Percentiles rank a stretch among this genome's conserved stretches.
Conservation (phyloP, 2,888 invertebrate genomes). For the Malachius bipustulatus region DNA sequence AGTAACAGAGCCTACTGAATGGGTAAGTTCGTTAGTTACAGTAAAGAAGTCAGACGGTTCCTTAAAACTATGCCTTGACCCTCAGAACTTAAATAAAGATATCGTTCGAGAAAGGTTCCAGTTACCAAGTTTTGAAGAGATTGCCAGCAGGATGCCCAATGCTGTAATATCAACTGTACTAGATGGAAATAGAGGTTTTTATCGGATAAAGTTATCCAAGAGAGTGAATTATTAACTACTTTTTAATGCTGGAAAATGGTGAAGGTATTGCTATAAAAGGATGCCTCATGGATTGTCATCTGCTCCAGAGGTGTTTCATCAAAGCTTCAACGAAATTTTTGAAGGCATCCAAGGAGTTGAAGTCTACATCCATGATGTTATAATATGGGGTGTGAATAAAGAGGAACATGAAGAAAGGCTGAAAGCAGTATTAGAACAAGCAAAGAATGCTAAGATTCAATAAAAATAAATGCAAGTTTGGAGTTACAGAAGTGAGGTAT, state of each 20-base stretch:
- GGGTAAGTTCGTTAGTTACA: slow-evolving; percentile 9
- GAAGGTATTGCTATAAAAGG: slow-evolving; percentile 8
- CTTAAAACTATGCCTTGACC: slow-evolving; percentile 8
- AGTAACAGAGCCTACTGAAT: slow-evolving; percentile 9
- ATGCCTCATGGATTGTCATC: slow-evolving; percentile 8
- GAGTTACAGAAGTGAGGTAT: slow-evolving; percentile 18
- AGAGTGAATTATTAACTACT: slow-evolving; percentile 3
- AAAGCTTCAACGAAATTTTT: slow-evolving; percentile 4
- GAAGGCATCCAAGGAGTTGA: slow-evolving; percentile 3
- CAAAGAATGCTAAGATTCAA: slow-evolving; percentile 10
- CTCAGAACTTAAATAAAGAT: slow-evolving; percentile 4
- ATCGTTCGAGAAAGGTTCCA: too few species aligned
- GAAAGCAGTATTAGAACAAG: slow-evolving; percentile 6
- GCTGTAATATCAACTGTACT: slow-evolving; percentile 4
- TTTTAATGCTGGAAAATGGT: slow-evolving; percentile 4
- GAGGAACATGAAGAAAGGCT: slow-evolving; percentile 7
- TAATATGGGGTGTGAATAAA: slow-evolving; percentile 5
- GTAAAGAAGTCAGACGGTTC: slow-evolving; percentile 7
- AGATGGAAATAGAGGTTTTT: slow-evolving; percentile 5
- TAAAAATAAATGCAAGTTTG: slow-evolving; percentile 15
- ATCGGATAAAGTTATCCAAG: slow-evolving; percentile 3
- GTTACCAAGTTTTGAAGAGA: slow-evolving; percentile 7
- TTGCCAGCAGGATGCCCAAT: slow-evolving; percentile 3
- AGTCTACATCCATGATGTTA: slow-evolving; percentile 7
- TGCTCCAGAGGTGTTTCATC: slow-evolving; percentile 11